phyloP scores from a whole-genome alignment of 2,888 invertebrate species.

The Anthoptus insignis region DNA sequence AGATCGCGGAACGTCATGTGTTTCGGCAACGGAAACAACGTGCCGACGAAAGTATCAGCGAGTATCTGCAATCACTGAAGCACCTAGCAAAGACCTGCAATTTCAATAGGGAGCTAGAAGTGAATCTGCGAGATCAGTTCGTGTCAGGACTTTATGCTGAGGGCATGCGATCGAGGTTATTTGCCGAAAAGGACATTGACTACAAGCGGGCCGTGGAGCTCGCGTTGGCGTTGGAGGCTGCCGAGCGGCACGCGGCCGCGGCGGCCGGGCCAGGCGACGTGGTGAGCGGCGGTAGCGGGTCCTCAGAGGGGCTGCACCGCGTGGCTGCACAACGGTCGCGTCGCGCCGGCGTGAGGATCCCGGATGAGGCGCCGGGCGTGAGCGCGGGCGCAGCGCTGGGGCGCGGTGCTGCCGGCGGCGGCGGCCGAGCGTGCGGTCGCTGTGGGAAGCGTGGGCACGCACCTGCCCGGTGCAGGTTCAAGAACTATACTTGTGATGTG shows the following conservation, averaged over 20 bases:
- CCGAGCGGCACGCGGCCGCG: conserved; percentile 25
- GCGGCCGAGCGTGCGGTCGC: neutral
- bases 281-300: neutral
- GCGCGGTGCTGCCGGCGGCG: too few species aligned
- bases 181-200: conserved; percentile 48
- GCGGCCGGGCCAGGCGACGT: too few species aligned
- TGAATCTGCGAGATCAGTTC: conserved; percentile 41
- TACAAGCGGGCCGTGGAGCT: conserved; percentile 52
- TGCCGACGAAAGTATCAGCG: conserved; percentile 29
- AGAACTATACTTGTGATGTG: conserved; percentile 30
- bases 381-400: too few species aligned
- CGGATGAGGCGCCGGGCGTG: neutral
- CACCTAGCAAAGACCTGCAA: conserved; percentile 45
- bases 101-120: conserved; percentile 39
- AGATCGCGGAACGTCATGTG: conserved; percentile 45
- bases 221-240: conserved; percentile 47
- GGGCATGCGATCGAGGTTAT: conserved; percentile 51
- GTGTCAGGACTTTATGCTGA: conserved; percentile 39
- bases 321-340: too few species aligned
- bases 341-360: neutral
- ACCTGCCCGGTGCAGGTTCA: conserved; percentile 23
- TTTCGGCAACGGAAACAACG: conserved; percentile 39
- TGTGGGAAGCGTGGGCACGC: neutral
- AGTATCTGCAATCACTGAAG: conserved; percentile 47
- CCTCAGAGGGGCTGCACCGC: neutral